Evolutionary conservation across 2,797 vertebrate species (phyloP).

Genomic region (Okamejei kenojei): DNA sequence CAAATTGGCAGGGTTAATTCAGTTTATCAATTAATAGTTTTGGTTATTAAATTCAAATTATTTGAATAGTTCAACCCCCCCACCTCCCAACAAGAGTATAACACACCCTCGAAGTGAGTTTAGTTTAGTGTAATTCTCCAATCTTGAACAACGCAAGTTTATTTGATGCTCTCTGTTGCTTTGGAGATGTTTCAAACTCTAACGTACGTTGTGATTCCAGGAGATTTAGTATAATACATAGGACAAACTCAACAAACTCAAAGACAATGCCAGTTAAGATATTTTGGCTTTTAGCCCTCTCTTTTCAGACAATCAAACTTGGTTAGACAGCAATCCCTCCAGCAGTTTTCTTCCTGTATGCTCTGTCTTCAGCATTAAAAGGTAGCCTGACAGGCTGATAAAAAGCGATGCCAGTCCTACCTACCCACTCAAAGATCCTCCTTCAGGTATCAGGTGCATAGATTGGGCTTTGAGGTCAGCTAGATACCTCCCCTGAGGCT

Average conservation of each 20-base stretch:
- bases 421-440: conserved; percentile 74
- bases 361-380: conserved; percentile 53
- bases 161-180: not conserved
- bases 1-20: not conserved
- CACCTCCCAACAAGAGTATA: too few relatives aligned
- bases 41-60: not conserved
- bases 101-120: not conserved
- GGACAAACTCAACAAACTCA: conserved; percentile 42
- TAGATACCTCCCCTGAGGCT: conserved; percentile 78
- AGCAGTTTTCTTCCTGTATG: conserved; percentile 55
- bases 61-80: not conserved
- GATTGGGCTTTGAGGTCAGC: conserved; percentile 76
- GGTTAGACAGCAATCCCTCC: conserved; percentile 50
- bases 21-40: not conserved
- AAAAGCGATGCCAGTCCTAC: conserved; percentile 61
- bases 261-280: conserved; percentile 56
- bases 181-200: conserved; percentile 45
- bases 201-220: conserved; percentile 49
- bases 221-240: conserved; percentile 52
- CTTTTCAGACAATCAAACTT: conserved; percentile 55
- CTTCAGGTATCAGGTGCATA: conserved; percentile 76
- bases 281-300: conserved; percentile 59
- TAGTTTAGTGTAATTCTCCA: not conserved
- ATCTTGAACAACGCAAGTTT: not conserved
- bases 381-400: conserved; percentile 67